Percentiles rank a stretch among this genome's conserved stretches.
These are phyloP conservation scores for Eupeodes corollae DNA, from an alignment of 1,140 invertebrate genomes.

Conservation along the genomic window DNA sequence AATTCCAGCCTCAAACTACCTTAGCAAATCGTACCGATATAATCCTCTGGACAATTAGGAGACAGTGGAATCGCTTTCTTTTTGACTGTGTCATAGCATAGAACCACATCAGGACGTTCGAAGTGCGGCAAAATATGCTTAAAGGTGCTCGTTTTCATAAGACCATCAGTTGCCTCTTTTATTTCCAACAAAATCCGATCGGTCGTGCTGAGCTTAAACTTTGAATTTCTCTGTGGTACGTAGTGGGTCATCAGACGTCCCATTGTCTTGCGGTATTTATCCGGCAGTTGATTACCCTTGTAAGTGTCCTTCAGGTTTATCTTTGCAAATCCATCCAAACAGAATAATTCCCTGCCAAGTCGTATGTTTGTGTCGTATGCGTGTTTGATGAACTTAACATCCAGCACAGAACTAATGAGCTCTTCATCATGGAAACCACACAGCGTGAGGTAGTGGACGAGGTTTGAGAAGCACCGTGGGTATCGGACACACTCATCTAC, in stretches of 20 bases:
- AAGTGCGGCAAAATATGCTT: conserved; percentile 48
- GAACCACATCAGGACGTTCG: conserved; percentile 34
- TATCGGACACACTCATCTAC: conserved; percentile 38
- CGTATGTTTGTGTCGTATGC: conserved; percentile 26
- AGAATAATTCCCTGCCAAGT: conserved; percentile 39
- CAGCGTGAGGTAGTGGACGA: conserved; percentile 40
- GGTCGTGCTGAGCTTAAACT: conserved; percentile 32
- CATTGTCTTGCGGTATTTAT: conserved; percentile 30
- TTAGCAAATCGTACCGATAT: conserved; percentile 11
- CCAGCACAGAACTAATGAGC: conserved; percentile 38
- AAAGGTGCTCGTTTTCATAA: conserved; percentile 18
- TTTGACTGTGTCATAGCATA: conserved; percentile 23
- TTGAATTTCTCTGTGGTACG: conserved; percentile 36
- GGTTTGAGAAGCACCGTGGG: conserved; percentile 35
- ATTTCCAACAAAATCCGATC: conserved; percentile 40
- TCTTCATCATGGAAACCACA: conserved; percentile 40
- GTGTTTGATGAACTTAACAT: conserved; percentile 35
- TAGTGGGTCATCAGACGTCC: conserved; percentile 39
- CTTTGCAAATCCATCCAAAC: conserved; percentile 42
- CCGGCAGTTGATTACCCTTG: conserved; percentile 39
- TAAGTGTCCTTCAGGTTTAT: conserved; percentile 45
- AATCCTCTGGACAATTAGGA: conserved; percentile 17
- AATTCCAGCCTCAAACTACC: background rate
- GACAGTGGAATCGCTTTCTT: conserved; percentile 8
- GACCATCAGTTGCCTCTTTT: conserved; percentile 20